These are phyloP conservation scores for Vireo griseus DNA, from an alignment of 2,797 vertebrate species.

Conservation along the genomic window DNA sequence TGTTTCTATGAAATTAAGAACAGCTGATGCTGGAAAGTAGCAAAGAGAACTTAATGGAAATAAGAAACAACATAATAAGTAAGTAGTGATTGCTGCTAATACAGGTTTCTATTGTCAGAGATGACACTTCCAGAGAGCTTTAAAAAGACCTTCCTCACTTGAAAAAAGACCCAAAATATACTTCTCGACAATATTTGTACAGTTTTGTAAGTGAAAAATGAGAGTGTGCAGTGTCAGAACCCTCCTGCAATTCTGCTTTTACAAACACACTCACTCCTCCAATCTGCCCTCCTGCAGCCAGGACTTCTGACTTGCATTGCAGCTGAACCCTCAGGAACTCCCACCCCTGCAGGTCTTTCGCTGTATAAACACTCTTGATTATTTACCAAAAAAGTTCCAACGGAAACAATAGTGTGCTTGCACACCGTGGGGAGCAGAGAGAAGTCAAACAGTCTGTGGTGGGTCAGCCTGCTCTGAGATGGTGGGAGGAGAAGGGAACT, in stretches of 20 bases:
- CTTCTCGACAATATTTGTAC: not conserved
- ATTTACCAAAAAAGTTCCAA: not conserved
- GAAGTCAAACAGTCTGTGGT: not conserved
- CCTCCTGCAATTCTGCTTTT: not conserved
- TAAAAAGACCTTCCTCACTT: not conserved
- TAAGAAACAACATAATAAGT: not conserved
- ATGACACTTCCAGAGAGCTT: not conserved
- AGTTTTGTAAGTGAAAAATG: not conserved
- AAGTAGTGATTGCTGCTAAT: not conserved
- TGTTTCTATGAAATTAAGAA: not conserved
- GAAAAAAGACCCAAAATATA: not conserved
- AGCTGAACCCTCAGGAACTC: not conserved
- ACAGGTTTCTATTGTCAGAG: rapidly evolving
- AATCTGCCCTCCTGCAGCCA: not conserved
- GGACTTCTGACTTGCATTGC: not conserved
- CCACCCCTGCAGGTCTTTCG: not conserved
- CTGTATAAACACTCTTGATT: not conserved
- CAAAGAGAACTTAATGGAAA: not conserved
- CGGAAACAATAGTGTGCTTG: not conserved
- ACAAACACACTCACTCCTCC: not conserved
- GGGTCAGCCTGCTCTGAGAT: not conserved
- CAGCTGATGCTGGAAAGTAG: not conserved
- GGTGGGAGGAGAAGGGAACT: not conserved
- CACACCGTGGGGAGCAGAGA: not conserved
- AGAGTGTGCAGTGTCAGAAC: not conserved